Evolutionary conservation across 2,797 vertebrate species (phyloP), one percentile per base, ranked within the genome.

Genomic region (Eremophila alpestris): DNA sequence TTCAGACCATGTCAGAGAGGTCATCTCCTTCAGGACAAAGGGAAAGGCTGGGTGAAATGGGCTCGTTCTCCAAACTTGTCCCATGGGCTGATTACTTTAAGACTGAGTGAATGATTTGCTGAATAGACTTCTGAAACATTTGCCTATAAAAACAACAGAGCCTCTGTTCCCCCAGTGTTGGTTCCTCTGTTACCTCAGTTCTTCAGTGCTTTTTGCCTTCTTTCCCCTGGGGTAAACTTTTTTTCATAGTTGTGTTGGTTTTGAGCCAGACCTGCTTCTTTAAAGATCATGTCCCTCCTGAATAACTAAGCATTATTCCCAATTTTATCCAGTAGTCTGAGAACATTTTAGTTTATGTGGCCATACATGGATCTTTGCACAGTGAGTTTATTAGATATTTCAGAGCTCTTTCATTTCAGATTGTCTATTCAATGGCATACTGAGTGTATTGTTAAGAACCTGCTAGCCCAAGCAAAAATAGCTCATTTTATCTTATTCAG

Each of bases 151-250:
- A 96, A 97, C 96, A 98, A 93, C 26, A 83, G 79, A 69, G 67
- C 79, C 83, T 97, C 94, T 98, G 96, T 97, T 93, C 82, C 91
- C 56, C 22, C 77, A 52, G 24, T 64, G n/a, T 32, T 68, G 70
- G 22, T 89, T 83, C 73, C 85, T 95, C 90, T 96, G 77, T 97
- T 91, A 85, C 93, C 81, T 77, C 71, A 30, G 36, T 86, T 96
- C 55, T 89, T 92, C 69, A 74, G 82, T 84, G 65, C 80, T 87
- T 89, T 81, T 58, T 41, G 67, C 79, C 79, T 93, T 73, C 88
- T 81, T 92, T 96, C 85, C 84, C 87, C 81, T 88, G 94, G 95
- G 91, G 81, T 95, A 95, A 96, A 95, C 87, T 75, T 77, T 94
- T 94, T 92, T 95, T 96, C 96, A 94, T 79, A 60, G 32, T 90